Percentiles rank a stretch among this genome's conserved stretches.
phyloP scores from a whole-genome alignment of 2,797 vertebrate species.

The Sebastes alutus region DNA sequence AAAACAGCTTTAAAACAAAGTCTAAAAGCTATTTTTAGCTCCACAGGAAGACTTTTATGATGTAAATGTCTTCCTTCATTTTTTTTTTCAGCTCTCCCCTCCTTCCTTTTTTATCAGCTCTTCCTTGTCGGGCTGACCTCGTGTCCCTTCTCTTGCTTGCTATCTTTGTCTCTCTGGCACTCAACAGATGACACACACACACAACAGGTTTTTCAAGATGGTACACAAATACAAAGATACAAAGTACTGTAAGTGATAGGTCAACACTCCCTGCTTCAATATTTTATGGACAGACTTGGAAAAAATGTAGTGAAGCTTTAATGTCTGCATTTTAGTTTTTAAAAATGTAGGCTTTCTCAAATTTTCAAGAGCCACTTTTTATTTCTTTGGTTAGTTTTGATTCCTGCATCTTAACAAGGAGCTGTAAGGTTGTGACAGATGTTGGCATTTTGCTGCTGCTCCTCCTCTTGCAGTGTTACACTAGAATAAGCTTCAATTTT shows the following conservation, averaged over 20 bases:
- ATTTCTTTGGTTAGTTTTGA: background rate
- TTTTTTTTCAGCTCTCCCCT: background rate
- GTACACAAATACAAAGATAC: background rate
- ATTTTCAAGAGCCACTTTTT: background rate
- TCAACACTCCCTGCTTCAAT: background rate
- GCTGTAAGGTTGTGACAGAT: background rate
- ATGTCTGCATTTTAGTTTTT: background rate
- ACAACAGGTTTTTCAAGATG: constrained; percentile 67
- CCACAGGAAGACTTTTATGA: background rate
- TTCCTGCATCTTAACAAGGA: background rate
- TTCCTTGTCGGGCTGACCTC: constrained; percentile 39
- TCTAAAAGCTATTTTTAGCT: background rate
- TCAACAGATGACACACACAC: constrained; percentile 3
- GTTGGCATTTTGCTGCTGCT: too few species aligned
- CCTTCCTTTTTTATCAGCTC: constrained; percentile 36
- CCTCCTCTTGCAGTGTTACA: too few species aligned
- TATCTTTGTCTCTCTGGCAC: background rate
- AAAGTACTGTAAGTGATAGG: background rate
- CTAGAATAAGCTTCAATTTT: background rate
- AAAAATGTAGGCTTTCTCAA: background rate
- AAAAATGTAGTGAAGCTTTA: too few species aligned
- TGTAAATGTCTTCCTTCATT: constrained; percentile 34
- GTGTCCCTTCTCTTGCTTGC: background rate
- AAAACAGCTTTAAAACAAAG: background rate
- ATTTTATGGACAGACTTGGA: background rate